A percentile compares a stretch with the other conserved stretches of the same genome.
These are phyloP conservation scores for Sula dactylatra DNA, from an alignment of 2,113 vertebrate genomes.

Conservation along the genomic window DNA sequence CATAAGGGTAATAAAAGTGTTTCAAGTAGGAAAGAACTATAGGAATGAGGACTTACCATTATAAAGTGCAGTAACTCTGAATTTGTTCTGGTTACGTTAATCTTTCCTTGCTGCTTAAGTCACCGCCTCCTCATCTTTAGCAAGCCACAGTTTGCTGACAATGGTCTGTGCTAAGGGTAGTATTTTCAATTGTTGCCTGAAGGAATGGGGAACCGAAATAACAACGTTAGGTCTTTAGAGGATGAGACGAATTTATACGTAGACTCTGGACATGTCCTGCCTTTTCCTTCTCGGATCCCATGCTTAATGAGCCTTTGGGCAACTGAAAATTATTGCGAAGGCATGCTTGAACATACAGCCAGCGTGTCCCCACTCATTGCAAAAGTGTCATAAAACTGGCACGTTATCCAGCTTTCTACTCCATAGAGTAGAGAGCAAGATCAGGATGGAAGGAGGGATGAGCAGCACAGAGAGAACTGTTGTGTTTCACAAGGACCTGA, in stretches of 20 bases:
- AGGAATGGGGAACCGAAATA: not conserved
- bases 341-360: rapidly evolving
- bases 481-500: not conserved
- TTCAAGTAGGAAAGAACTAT: not conserved
- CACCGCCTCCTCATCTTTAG: not conserved
- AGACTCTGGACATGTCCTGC: not conserved
- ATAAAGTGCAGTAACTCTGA: not conserved
- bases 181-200: not conserved
- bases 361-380: not conserved
- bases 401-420: not conserved
- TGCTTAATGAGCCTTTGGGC: too few relatives aligned
- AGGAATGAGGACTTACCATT: not conserved
- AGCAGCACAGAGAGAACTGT: not conserved
- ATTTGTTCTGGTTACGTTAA: not conserved
- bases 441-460: not conserved
- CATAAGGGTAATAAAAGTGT: not conserved
- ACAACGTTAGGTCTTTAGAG: not conserved
- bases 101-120: not conserved
- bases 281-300: not conserved
- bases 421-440: not conserved
- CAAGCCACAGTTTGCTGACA: not conserved
- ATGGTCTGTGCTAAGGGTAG: not conserved
- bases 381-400: not conserved
- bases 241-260: not conserved
- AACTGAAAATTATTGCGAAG: not conserved